Evolutionary conservation across 2,113 vertebrate species (phyloP).

Genomic region (Herpetotheres cachinnans): DNA sequence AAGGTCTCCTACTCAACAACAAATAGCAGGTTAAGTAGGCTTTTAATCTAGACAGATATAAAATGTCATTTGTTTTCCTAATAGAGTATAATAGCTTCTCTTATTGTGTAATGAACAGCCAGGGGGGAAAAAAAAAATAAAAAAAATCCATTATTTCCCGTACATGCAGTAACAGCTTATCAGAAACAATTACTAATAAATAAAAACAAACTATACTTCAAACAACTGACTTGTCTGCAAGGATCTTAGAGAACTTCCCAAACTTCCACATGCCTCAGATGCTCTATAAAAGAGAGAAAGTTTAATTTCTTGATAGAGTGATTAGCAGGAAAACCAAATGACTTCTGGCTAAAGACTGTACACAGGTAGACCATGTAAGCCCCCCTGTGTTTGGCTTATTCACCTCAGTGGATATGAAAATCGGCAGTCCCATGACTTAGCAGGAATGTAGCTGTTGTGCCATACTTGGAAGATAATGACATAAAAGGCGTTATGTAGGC

Average conservation of each 20-base stretch:
- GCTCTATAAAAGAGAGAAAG: not conserved
- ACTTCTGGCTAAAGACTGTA: not conserved
- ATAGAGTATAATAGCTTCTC: not conserved
- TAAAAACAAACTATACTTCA: not conserved
- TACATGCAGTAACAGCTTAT: not conserved
- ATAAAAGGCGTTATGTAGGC: not conserved
- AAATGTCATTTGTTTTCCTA: not conserved
- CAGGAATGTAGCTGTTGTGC: not conserved
- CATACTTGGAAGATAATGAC: not conserved
- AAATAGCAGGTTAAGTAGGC: not conserved
- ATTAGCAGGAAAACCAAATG: not conserved
- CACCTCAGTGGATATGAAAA: not conserved
- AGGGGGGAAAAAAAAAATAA: no score
- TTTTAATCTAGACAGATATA: not conserved
- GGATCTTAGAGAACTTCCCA: constrained; percentile 33
- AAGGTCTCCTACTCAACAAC: not conserved
- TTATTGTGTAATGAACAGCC: not conserved
- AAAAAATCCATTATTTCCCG: not conserved
- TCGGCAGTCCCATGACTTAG: not conserved
- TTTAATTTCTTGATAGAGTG: not conserved
- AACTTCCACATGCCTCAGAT: not conserved
- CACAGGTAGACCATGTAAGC: rapidly evolving
- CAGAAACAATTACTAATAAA: not conserved
- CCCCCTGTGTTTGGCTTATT: not conserved
- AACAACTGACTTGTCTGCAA: not conserved